phyloP scores from a whole-genome alignment of 1,140 invertebrate species.

The Heliconius nattereri region DNA sequence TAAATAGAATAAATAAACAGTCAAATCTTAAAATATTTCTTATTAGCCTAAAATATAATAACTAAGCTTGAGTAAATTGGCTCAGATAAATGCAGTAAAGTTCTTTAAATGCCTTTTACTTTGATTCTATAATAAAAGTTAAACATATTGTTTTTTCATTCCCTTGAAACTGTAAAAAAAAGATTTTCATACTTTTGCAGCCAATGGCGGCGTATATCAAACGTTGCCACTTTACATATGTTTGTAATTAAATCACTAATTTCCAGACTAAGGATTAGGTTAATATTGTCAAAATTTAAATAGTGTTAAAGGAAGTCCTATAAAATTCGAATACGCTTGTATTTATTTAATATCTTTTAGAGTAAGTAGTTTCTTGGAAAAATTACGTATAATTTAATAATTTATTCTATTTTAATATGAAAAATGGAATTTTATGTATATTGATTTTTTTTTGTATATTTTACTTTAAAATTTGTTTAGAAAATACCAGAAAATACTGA shows the following conservation, averaged over 20 bases:
- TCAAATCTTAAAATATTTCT: constrained; percentile 41
- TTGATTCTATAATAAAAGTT: not conserved
- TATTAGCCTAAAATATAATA: constrained; percentile 9
- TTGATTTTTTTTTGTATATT: not conserved
- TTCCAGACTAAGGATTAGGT: not conserved
- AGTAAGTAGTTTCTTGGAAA: too few relatives aligned
- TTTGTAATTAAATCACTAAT: not conserved
- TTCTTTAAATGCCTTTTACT: constrained; percentile 12
- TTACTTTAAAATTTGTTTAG: not conserved
- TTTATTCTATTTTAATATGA: not conserved
- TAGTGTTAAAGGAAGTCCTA: too few relatives aligned
- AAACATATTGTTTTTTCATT: not conserved
- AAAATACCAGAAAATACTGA: not conserved
- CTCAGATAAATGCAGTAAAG: constrained; percentile 12
- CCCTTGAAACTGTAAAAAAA: not conserved
- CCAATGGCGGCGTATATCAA: too few relatives aligned
- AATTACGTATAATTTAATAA: too few relatives aligned
- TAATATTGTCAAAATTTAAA: not conserved
- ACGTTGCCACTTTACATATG: not conserved
- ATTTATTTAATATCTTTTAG: too few relatives aligned
- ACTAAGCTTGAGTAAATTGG: constrained; percentile 17
- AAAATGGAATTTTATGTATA: not conserved
- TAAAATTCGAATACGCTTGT: too few relatives aligned
- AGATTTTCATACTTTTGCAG: too few relatives aligned
- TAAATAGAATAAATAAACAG: constrained; percentile 56